Evolutionary conservation across 1,140 invertebrate species (phyloP).

Genomic region (Calliopsis andreniformis): DNA sequence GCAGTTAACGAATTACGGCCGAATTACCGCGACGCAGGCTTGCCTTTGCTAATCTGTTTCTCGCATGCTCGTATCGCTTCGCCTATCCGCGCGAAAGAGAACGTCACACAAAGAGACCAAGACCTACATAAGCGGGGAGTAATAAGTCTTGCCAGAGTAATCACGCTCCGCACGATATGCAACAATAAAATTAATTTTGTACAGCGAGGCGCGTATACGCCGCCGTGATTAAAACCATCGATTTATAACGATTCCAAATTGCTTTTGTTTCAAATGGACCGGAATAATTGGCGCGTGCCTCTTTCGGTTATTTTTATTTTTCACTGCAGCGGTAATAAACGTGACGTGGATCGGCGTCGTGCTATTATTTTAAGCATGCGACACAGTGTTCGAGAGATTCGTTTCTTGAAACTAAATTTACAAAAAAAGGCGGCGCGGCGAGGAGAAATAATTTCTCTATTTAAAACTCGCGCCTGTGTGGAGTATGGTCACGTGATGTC

Average conservation of each 20-base stretch:
- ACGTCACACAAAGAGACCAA: conserved; percentile 44
- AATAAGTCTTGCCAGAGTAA: conserved; percentile 24
- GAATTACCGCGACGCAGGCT: conserved; percentile 20
- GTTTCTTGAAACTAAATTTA: too few relatives aligned
- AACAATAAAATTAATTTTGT: conserved; percentile 23
- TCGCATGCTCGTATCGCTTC: conserved; percentile 31
- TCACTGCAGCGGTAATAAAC: too few relatives aligned
- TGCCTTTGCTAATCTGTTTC: conserved; percentile 41
- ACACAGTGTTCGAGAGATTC: too few relatives aligned
- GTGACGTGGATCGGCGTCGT: too few relatives aligned
- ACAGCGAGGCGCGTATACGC: background rate
- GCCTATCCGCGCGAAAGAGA: conserved; percentile 34
- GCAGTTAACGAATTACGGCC: conserved; percentile 21
- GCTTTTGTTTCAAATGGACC: too few relatives aligned
- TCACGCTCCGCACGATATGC: conserved; percentile 4
- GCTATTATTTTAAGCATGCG: too few relatives aligned
- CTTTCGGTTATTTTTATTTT: too few relatives aligned
- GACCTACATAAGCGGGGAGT: conserved; percentile 37
- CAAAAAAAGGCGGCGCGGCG: too few relatives aligned
- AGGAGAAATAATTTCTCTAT: too few relatives aligned
- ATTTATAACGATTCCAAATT: conserved; percentile 11
- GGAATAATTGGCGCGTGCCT: too few relatives aligned
- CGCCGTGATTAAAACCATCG: conserved; percentile 6
- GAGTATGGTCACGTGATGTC: too few relatives aligned
- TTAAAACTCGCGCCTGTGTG: too few relatives aligned